Evolutionary conservation across 2,888 invertebrate genomes (phyloP).

Genomic region (Xylocampa areola): DNA sequence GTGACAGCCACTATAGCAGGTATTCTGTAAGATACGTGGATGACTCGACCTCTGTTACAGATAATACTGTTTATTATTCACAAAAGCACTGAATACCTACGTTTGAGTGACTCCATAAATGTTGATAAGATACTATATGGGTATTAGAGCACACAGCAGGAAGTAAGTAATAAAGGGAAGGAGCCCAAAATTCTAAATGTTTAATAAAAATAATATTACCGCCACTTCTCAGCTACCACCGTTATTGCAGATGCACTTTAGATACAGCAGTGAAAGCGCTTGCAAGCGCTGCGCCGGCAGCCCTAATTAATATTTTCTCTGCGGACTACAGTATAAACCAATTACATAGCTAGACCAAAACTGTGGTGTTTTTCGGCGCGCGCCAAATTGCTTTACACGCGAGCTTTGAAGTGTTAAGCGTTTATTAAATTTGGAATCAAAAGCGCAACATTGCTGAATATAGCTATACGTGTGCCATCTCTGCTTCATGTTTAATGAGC

Average conservation of each 20-base stretch:
- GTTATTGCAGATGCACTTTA: slow-evolving; percentile 51
- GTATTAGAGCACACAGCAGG: too few species aligned
- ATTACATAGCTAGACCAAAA: slow-evolving; percentile 84
- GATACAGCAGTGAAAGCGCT: slow-evolving; percentile 66
- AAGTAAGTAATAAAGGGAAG: too few species aligned
- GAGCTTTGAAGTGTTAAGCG: slow-evolving; percentile 87
- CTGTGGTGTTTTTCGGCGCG: slow-evolving; percentile 84
- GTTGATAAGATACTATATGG: too few species aligned
- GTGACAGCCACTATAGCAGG: too few species aligned
- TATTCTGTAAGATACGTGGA: too few species aligned
- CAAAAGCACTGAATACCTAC: too few species aligned
- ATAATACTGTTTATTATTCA: too few species aligned
- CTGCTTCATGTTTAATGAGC: slow-evolving; percentile 50
- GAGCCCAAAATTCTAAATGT: background rate
- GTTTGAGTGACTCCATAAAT: too few species aligned
- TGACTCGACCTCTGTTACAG: too few species aligned
- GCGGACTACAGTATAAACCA: slow-evolving; percentile 79
- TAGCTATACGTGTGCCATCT: slow-evolving; percentile 61
- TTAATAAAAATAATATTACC: background rate
- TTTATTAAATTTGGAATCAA: slow-evolving; percentile 87
- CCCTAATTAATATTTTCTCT: slow-evolving; percentile 86
- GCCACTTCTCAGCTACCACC: slow-evolving; percentile 17
- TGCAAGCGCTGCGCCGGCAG: slow-evolving; percentile 76
- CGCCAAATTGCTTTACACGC: slow-evolving; percentile 85
- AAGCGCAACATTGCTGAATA: slow-evolving; percentile 78